phyloP scores from a whole-genome alignment of 2,797 vertebrate species.

The Tokudaia muenninki region DNA sequence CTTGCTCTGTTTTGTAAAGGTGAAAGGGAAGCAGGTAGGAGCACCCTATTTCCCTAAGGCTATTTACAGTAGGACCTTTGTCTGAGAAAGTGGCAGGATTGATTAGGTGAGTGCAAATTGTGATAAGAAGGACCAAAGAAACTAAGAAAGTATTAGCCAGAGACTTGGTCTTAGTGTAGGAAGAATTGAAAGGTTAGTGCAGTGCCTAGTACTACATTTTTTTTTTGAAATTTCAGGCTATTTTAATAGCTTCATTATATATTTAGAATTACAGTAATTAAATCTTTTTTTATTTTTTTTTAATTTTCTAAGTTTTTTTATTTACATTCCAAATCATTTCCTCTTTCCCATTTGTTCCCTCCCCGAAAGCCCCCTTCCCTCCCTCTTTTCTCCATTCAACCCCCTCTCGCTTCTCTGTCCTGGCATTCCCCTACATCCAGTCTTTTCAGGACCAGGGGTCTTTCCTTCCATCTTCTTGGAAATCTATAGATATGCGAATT shows the following conservation, averaged over 20 bases:
- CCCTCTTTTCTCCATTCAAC: no score
- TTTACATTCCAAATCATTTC: no score
- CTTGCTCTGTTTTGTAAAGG: not conserved
- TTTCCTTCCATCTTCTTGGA: no score
- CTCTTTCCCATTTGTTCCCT: no score
- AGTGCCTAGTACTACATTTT: not conserved
- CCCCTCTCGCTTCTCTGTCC: no score
- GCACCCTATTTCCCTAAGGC: not conserved
- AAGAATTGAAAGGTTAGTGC: not conserved
- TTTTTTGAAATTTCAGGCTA: not conserved
- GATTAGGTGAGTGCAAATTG: not conserved
- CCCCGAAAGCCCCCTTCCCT: no score
- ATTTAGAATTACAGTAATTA: not conserved
- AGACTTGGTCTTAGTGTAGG: not conserved
- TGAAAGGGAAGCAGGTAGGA: not conserved
- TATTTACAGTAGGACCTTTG: not conserved
- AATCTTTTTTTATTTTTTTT: no score
- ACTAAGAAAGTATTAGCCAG: not conserved
- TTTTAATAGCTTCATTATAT: not conserved
- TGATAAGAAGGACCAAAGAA: conserved; percentile 17
- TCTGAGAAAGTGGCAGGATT: not conserved
- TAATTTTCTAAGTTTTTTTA: no score
- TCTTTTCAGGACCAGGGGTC: no score
- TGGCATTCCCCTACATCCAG: no score
- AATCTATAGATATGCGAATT: no score